Conservation (phyloP, 2,113 vertebrate species). For the Oostethus manadensis region DNA sequence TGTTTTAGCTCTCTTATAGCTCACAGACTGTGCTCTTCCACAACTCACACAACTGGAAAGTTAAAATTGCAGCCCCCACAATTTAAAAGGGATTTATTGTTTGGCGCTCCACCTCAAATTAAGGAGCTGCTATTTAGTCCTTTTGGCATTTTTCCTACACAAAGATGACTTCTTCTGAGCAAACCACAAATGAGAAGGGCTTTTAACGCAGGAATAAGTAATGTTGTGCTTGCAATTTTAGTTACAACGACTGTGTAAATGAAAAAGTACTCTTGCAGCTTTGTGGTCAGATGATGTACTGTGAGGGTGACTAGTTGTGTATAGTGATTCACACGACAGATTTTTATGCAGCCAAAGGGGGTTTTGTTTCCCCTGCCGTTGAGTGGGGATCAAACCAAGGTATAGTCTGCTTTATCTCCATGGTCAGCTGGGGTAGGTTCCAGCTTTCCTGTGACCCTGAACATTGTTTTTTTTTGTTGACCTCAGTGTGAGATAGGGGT, state of each 20-base stretch:
- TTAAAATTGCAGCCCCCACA: constrained; percentile 34
- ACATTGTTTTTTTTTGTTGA: too few relatives aligned
- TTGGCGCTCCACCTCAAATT: constrained; percentile 49
- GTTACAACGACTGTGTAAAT: constrained; percentile 1
- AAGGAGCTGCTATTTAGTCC: constrained; percentile 35
- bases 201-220: constrained; percentile 29
- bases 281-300: constrained; percentile 1
- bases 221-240: constrained; percentile 31
- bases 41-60: constrained; percentile 25
- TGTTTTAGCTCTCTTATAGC: constrained; percentile 23
- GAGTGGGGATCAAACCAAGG: too few relatives aligned
- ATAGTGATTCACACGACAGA: too few relatives aligned
- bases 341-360: too few relatives aligned
- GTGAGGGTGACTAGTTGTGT: neutral
- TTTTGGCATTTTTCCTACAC: constrained; percentile 32
- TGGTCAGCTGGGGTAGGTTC: too few relatives aligned
- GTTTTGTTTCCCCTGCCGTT: too few relatives aligned
- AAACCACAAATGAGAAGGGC: constrained; percentile 36
- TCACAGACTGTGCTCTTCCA: constrained; percentile 24
- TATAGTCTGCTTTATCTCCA: too few relatives aligned
- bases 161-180: constrained; percentile 32
- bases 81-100: constrained; percentile 43
- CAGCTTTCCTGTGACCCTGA: too few relatives aligned
- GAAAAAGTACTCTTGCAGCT: neutral
- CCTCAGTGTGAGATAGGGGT: too few relatives aligned